phyloP scores from a whole-genome alignment of 2,888 invertebrate species.

The Acanthosepion pharaonis region DNA sequence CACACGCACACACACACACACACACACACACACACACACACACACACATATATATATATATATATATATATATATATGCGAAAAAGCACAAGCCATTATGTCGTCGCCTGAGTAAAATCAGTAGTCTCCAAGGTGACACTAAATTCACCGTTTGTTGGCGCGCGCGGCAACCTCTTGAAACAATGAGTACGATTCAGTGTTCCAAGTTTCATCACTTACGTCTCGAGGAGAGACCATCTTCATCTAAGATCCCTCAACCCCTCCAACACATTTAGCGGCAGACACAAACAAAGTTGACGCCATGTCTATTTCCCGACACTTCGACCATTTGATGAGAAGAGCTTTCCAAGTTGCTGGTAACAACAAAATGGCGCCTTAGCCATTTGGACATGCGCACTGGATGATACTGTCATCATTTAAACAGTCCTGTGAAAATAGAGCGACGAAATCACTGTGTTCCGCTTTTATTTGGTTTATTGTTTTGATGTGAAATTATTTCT shows the following conservation, averaged over 20 bases:
- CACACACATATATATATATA: too few species aligned
- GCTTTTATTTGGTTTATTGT: too few species aligned
- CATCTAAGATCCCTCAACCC: not conserved
- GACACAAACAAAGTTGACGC: slow-evolving; percentile 11
- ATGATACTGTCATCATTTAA: not conserved
- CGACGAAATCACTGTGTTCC: too few species aligned
- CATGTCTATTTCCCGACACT: not conserved
- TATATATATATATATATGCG: too few species aligned
- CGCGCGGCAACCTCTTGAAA: not conserved
- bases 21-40: too few species aligned
- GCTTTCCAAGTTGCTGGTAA: not conserved
- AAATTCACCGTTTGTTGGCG: not conserved
- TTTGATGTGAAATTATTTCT: too few species aligned
- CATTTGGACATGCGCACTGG: not conserved
- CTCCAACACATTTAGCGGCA: not conserved
- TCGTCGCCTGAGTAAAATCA: not conserved
- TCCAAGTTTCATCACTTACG: not conserved
- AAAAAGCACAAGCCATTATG: not conserved
- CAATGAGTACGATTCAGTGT: not conserved
- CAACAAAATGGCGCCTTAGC: not conserved
- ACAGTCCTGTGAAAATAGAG: not conserved
- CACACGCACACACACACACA: not conserved
- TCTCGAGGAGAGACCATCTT: not conserved
- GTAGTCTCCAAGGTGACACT: not conserved
- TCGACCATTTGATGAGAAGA: not conserved